phyloP scores from a whole-genome alignment of 2,113 vertebrate species.

The Elachura formosa region DNA sequence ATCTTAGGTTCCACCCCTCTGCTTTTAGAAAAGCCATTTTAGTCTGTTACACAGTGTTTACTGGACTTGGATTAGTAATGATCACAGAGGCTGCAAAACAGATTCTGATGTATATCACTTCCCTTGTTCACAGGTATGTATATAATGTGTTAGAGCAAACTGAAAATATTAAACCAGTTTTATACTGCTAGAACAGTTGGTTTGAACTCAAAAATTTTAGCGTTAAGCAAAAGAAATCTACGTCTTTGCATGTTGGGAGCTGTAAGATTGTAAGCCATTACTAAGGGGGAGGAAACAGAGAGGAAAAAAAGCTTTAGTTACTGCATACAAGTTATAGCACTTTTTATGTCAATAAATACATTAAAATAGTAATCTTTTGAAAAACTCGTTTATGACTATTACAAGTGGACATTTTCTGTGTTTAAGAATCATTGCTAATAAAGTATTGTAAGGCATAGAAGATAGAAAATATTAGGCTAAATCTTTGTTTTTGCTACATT shows the following conservation, averaged over 20 bases:
- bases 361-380: background rate
- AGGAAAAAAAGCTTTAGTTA: background rate
- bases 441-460: background rate
- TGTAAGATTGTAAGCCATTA: background rate
- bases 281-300: rapidly evolving
- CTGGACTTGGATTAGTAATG: background rate
- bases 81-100: background rate
- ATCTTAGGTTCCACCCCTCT: background rate
- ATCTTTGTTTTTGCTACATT: background rate
- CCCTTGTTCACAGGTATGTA: background rate
- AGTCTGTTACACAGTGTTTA: background rate
- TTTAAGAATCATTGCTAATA: background rate
- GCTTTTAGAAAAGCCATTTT: background rate
- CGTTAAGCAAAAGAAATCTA: background rate
- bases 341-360: background rate
- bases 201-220: background rate
- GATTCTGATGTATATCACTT: background rate
- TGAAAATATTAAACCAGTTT: background rate
- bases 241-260: background rate
- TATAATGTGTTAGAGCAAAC: background rate
- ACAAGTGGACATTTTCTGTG: background rate
- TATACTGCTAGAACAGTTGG: background rate
- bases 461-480: background rate
- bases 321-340: background rate
- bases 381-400: background rate